Evolutionary conservation across 2,797 vertebrate species (phyloP), one percentile per base, ranked within the genome.

Genomic region (Avahi laniger): DNA sequence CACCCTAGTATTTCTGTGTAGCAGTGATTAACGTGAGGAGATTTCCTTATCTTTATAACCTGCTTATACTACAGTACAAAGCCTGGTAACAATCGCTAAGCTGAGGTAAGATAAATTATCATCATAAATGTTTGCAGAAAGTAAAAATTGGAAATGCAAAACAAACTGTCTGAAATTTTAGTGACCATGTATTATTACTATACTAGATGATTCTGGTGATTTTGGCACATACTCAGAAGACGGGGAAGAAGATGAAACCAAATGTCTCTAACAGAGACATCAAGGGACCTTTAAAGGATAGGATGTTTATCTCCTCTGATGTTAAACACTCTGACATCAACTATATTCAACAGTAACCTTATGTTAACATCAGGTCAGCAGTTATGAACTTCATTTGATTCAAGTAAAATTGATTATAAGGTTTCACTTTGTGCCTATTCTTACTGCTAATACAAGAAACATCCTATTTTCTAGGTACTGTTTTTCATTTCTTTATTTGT

Each of bases 21-120:
- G 59, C 22, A 65, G 43, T 94, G 96, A 97, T 97, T 96, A 95
- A 57, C 0, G 0, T 41, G 54, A 90, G 59, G 28, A 80, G 70
- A 91, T 28, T 41, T 94, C 88, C 17, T 92, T 76, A 79, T 89
- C 79, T 95, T 86, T 92, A 87, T 87, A 70, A 80, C 76, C 63
- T 91, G 91, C 63, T 54, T 84, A 35, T 78, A 17, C 1, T 43
- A 93, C 94, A 97, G 93, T 93, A 95, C 91, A 91, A 97, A 97
- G 89, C 90, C 93, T 11, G 0, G 1, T 90, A 97, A 94, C 43
- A 95, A 43, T 61, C 11, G 3, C 7, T 86, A 75, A 95, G 80
- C 93, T 65, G 54, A 54, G 48, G 76, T 30, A 69, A 67, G 84
- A 92, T 65, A 95, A 87, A 91, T 82, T 85, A 92, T 95, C 82